Evolutionary conservation across 2,888 invertebrate species (phyloP).

Genomic region (Argyresthia albistria): DNA sequence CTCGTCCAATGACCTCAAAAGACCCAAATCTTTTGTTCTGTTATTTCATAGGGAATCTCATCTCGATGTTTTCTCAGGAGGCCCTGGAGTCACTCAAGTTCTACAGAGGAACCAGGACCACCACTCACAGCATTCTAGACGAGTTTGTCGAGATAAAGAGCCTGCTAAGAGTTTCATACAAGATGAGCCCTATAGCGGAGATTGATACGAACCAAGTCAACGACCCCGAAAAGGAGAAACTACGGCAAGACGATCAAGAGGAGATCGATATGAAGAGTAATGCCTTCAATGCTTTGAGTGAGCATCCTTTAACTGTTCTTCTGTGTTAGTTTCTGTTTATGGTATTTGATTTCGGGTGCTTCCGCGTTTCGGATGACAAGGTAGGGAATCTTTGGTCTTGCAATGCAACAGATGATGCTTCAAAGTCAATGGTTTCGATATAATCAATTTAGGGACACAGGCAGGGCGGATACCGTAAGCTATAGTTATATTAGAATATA

Average conservation of each 20-base stretch:
- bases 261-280: constrained; percentile 10
- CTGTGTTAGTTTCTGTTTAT: no score
- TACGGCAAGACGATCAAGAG: constrained; percentile 9
- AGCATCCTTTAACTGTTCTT: constrained; percentile 12
- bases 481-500: no score
- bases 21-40: no score
- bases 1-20: no score
- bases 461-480: no score
- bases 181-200: constrained; percentile 12
- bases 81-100: not conserved
- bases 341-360: no score
- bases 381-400: no score
- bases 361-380: no score
- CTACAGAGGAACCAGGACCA: not conserved
- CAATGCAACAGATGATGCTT: no score
- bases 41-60: no score
- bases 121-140: not conserved
- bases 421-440: no score
- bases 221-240: constrained; percentile 17
- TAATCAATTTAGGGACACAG: no score
- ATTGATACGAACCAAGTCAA: constrained; percentile 8
- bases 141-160: not conserved
- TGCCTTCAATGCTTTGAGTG: constrained; percentile 23
- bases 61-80: not conserved
- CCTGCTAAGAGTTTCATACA: constrained; percentile 16